A percentile compares a stretch with the other conserved stretches of the same genome.
These are phyloP conservation scores for Oeneis ivallda DNA, from an alignment of 2,888 invertebrate genomes.

Conservation along the genomic window DNA sequence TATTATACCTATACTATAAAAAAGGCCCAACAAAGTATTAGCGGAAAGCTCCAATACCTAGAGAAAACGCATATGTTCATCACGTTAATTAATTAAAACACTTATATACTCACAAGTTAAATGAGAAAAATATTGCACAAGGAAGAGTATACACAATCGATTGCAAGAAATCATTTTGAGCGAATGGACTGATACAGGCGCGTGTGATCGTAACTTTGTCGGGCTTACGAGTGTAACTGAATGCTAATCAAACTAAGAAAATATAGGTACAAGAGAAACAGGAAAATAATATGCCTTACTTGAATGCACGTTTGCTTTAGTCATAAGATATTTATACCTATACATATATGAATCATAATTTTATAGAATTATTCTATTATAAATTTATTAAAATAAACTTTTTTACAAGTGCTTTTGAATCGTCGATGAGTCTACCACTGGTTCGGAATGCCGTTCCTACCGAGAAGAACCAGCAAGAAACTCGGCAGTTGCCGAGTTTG, in stretches of 20 bases:
- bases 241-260: constrained; percentile 18
- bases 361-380: too few relatives aligned
- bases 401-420: too few relatives aligned
- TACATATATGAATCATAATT: too few relatives aligned
- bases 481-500: too few relatives aligned
- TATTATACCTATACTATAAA: neutral
- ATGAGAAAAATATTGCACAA: constrained; percentile 33
- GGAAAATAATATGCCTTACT: constrained; percentile 27
- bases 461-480: too few relatives aligned
- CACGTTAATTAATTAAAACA: neutral
- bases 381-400: too few relatives aligned
- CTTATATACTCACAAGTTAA: constrained; percentile 41
- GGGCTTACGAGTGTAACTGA: neutral
- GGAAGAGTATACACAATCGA: constrained; percentile 35
- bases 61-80: neutral
- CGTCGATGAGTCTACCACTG: too few relatives aligned
- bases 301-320: neutral
- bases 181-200: constrained; percentile 5
- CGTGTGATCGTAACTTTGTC: constrained; percentile 14
- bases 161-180: constrained; percentile 38
- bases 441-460: too few relatives aligned
- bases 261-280: constrained; percentile 30
- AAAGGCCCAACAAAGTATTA: constrained; percentile 2
- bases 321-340: too few relatives aligned
- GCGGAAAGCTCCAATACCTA: neutral